A percentile compares a stretch with the other conserved stretches of the same genome.
Conservation (phyloP, 2,113 vertebrate genomes). For the Thinocorus orbignyianus region DNA sequence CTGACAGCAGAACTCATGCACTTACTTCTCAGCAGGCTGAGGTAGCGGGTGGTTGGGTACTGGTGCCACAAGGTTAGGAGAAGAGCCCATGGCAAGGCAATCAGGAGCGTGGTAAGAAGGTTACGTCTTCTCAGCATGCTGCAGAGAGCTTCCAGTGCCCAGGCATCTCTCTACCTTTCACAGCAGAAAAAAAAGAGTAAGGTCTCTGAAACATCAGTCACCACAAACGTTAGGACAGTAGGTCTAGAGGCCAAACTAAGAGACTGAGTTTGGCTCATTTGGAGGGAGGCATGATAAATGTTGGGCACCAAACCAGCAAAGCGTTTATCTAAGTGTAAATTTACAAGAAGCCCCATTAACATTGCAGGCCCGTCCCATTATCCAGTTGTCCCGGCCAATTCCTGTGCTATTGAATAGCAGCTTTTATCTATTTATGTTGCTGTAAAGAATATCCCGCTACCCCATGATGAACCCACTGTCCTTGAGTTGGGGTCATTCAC, state of each 20-base stretch:
- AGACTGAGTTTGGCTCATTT: not conserved
- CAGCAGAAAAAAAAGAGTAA: not conserved
- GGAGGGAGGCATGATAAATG: not conserved
- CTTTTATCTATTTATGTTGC: not conserved
- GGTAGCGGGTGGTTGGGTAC: slow-evolving; percentile 75
- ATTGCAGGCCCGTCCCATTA: not conserved
- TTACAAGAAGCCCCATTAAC: not conserved
- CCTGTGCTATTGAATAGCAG: not conserved
- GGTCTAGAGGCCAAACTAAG: not conserved
- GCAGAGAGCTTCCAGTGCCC: slow-evolving; percentile 62
- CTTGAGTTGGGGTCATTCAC: not conserved
- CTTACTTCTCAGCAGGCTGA: slow-evolving; percentile 76
- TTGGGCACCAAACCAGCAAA: not conserved
- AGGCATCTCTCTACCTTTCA: slow-evolving; percentile 73
- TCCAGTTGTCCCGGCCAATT: not conserved
- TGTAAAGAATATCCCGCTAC: not conserved
- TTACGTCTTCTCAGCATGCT: slow-evolving; percentile 79
- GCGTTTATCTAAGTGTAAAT: not conserved
- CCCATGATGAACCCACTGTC: not conserved
- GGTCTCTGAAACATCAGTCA: not conserved
- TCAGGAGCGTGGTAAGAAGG: slow-evolving; percentile 77
- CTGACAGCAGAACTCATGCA: not conserved
- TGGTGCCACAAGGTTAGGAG: slow-evolving; percentile 78
- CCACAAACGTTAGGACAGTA: not conserved
- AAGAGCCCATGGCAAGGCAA: slow-evolving; percentile 76